Percentiles rank a stretch among this genome's conserved stretches.
Conservation (phyloP, 2,797 vertebrate genomes). For the Prionace glauca region DNA sequence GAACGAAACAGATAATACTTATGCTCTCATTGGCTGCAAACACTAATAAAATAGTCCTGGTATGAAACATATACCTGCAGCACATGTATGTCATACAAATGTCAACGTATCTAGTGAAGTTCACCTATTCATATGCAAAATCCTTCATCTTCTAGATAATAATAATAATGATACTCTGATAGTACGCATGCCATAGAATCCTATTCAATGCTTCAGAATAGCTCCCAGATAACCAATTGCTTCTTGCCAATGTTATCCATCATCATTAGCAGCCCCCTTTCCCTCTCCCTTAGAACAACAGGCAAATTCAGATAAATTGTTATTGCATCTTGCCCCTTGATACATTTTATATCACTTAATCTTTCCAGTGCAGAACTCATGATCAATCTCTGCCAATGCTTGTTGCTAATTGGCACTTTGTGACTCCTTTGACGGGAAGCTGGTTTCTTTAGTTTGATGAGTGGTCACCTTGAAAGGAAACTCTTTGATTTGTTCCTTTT, state of each 20-base stretch:
- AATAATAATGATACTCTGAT: background rate
- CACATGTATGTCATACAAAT: background rate
- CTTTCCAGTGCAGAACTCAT: background rate
- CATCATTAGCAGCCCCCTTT: background rate
- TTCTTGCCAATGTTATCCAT: background rate
- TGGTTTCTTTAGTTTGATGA: background rate
- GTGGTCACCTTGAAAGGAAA: background rate
- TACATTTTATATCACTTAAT: background rate
- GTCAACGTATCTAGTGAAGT: background rate
- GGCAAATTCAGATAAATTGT: constrained; percentile 11
- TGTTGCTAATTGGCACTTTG: background rate
- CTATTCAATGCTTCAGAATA: background rate
- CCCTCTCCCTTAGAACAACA: background rate
- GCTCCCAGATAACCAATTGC: background rate
- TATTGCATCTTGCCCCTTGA: background rate
- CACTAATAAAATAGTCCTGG: background rate
- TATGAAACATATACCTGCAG: background rate
- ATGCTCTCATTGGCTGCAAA: background rate
- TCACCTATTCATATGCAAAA: background rate
- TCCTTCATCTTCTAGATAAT: background rate
- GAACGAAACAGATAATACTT: background rate
- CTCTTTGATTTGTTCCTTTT: background rate
- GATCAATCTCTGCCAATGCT: background rate
- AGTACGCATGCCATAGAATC: background rate
- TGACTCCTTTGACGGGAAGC: background rate